Conservation (phyloP, 2,888 invertebrate species). For the Teinopalpus imperialis region DNA sequence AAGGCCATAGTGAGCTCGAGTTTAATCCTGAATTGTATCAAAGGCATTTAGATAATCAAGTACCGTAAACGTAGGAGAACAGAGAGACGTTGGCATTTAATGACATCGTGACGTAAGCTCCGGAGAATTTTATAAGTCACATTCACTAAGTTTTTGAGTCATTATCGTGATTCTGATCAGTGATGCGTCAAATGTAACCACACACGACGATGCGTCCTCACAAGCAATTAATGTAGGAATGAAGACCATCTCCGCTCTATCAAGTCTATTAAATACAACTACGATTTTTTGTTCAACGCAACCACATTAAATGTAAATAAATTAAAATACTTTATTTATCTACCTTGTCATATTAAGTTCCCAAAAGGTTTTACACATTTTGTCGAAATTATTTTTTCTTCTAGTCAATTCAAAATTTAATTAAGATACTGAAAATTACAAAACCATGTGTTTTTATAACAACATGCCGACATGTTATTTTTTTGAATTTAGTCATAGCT, state of each 20-base stretch:
- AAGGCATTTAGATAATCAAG: constrained; percentile 71
- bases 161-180: constrained; percentile 73
- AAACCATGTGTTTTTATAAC: too few relatives aligned
- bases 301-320: background rate
- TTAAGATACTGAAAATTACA: too few relatives aligned
- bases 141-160: constrained; percentile 51
- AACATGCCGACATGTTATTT: too few relatives aligned
- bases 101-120: constrained; percentile 66
- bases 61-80: constrained; percentile 45
- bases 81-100: constrained; percentile 46
- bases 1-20: constrained; percentile 44
- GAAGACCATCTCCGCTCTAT: constrained; percentile 17
- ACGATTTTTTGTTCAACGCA: constrained; percentile 1
- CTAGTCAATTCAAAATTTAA: too few relatives aligned
- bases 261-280: constrained; percentile 9
- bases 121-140: constrained; percentile 66
- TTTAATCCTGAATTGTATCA: constrained; percentile 59
- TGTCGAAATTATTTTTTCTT: too few relatives aligned
- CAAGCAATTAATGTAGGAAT: constrained; percentile 58
- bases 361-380: too few relatives aligned
- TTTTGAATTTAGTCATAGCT: too few relatives aligned
- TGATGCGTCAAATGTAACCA: constrained; percentile 63
- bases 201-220: constrained; percentile 70
- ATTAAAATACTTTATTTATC: too few relatives aligned
- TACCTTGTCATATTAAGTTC: too few relatives aligned